These are phyloP conservation scores for Arctopsyche grandis DNA, from an alignment of 1,140 invertebrate genomes.

Conservation along the genomic window DNA sequence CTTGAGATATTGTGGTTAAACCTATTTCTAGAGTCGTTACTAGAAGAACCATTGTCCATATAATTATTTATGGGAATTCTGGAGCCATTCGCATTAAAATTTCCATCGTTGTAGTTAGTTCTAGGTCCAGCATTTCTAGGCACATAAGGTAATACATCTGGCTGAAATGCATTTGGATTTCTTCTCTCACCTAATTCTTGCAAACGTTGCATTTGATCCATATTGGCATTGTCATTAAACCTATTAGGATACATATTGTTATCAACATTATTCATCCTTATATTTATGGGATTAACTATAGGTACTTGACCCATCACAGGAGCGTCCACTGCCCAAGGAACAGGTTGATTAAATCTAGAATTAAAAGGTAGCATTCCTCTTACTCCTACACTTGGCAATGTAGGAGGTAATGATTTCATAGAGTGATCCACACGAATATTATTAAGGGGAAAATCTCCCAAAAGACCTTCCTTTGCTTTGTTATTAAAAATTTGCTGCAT, in stretches of 20 bases:
- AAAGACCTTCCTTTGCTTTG: slow-evolving; percentile 51
- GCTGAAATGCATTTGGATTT: slow-evolving; percentile 71
- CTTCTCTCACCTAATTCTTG: slow-evolving; percentile 70
- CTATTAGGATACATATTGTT: slow-evolving; percentile 20
- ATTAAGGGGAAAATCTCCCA: slow-evolving; percentile 45
- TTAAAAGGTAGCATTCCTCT: neutral
- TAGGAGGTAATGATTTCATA: neutral
- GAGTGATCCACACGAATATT: neutral
- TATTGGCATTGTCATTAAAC: slow-evolving; percentile 28
- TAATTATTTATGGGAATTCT: slow-evolving; percentile 33
- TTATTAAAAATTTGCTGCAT: neutral
- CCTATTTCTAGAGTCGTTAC: slow-evolving; percentile 43
- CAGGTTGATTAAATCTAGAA: slow-evolving; percentile 20
- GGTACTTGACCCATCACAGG: neutral
- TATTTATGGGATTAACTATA: slow-evolving; percentile 1
- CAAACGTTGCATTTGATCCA: slow-evolving; percentile 60
- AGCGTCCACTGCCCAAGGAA: neutral
- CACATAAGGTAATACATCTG: slow-evolving; percentile 53
- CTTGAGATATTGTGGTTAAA: neutral
- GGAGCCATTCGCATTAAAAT: slow-evolving; percentile 45
- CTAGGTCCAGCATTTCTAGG: slow-evolving; percentile 29
- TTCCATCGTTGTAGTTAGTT: slow-evolving; percentile 19
- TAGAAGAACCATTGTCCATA: slow-evolving; percentile 22
- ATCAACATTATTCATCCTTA: neutral
- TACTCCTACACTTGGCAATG: neutral